phyloP scores from a whole-genome alignment of 2,888 invertebrate genomes.

The Leucophenga maculata region DNA sequence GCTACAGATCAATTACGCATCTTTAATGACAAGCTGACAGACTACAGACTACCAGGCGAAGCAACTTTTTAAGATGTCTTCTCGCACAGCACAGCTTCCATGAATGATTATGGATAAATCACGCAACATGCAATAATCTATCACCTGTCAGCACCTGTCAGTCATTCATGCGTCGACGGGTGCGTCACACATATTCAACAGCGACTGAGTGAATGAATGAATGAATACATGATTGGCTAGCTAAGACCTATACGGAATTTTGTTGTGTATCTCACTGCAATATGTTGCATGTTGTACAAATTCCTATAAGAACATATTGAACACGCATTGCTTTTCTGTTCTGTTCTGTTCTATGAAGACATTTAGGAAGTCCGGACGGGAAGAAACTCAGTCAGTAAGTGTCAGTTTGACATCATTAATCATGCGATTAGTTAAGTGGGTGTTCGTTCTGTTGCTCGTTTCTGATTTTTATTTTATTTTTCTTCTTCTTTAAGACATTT shows the following conservation, averaged over 20 bases:
- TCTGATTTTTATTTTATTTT: slow-evolving; percentile 12
- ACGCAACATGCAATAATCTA: slow-evolving; percentile 67
- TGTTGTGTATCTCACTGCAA: not conserved
- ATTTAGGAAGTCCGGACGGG: not conserved
- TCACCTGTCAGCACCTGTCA: slow-evolving; percentile 73
- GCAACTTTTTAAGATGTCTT: slow-evolving; percentile 6
- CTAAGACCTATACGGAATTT: not conserved
- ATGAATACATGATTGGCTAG: not conserved
- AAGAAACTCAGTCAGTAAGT: slow-evolving; percentile 45
- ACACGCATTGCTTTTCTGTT: too few relatives aligned
- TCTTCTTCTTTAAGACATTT: not conserved
- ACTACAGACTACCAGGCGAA: slow-evolving; percentile 25
- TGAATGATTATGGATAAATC: slow-evolving; percentile 55
- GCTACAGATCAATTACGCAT: slow-evolving; percentile 57
- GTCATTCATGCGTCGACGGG: slow-evolving; percentile 56
- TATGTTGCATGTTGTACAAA: not conserved
- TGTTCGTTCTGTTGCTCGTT: slow-evolving; percentile 45
- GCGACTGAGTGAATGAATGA: not conserved
- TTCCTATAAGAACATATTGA: slow-evolving; percentile 6
- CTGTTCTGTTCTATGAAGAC: too few relatives aligned
- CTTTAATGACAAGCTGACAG: slow-evolving; percentile 9
- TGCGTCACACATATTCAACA: not conserved
- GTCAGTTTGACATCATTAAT: slow-evolving; percentile 69
- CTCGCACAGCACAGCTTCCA: not conserved
- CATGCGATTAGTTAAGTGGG: slow-evolving; percentile 70